phyloP scores from a whole-genome alignment of 2,113 vertebrate genomes.

The Panthera tigris region DNA sequence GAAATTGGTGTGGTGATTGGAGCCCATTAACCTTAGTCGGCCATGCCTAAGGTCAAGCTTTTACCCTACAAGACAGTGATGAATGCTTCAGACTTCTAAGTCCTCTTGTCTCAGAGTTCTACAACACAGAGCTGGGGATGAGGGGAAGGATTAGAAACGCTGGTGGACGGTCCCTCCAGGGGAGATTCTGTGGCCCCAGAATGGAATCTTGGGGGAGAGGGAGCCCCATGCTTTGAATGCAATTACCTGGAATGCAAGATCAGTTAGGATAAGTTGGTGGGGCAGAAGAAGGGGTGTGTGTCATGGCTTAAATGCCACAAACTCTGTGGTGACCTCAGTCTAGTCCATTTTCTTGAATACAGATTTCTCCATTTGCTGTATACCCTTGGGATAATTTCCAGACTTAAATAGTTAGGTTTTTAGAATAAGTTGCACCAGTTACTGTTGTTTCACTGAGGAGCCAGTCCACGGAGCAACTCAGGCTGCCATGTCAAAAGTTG shows the following conservation, averaged over 20 bases:
- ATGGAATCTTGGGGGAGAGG: neutral
- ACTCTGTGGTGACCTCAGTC: neutral
- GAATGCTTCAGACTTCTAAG: neutral
- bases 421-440: neutral
- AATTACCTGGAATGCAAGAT: neutral
- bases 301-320: neutral
- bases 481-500: neutral
- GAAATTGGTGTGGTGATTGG: neutral
- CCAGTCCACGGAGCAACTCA: neutral
- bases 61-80: neutral
- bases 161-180: neutral
- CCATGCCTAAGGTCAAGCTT: neutral
- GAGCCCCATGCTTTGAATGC: neutral
- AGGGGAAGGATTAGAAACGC: neutral
- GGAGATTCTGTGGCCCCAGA: neutral
- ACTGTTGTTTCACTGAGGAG: neutral
- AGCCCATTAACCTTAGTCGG: neutral
- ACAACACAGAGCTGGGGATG: neutral
- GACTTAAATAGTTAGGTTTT: neutral
- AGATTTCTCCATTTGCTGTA: neutral
- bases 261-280: neutral
- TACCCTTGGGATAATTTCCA: neutral
- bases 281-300: neutral
- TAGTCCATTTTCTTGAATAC: neutral
- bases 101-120: neutral